Base-by-base conservation (phyloP, 1,140 invertebrate species). In the Conus betulinus region DNA sequence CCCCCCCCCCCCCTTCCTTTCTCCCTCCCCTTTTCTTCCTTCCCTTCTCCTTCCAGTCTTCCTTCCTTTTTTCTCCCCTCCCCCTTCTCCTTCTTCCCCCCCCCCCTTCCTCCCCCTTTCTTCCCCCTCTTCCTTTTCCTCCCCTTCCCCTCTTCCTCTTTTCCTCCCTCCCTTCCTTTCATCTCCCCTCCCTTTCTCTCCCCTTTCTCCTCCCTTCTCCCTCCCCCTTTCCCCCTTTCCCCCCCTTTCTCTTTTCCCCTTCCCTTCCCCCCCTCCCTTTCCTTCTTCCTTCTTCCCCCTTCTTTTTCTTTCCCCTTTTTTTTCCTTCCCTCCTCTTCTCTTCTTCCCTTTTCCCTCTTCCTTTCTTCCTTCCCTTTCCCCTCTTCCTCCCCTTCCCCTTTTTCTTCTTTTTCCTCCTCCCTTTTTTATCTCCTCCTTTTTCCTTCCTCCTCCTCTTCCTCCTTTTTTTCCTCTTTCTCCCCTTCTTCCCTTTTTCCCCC, bases 401-500 rank as follows among this genome's bases (percentile, higher is more conserved):
- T 51, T 11, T 84, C 23, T 13, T 51, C 10, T 23, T 76, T 23
- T 76, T 23, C 74, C 6, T 71, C 39, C 74, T 23, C n/a, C 78
- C n/a, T 10, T 82, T 39, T 82, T 39, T 55, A 8, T 17, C 20
- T 52, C 81, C 20, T 82, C n/a, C 81, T 53, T 82, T 82, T 53
- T 82, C 51, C 11, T 17, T 53, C 6, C 6, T 39, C 51, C 51
- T 17, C 25, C 51, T n/a, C 20, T 27, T n/a, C n/a, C n/a, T 79
- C n/a, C n/a, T 27, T 27, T 27, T n/a, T n/a, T n/a, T 79, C n/a
- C 78, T 79, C n/a, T n/a, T 79, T 51, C 78, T 79, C 78, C 78
- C n/a, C 78, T n/a, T 79, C 78, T n/a, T 79, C 78, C 78, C n/a
- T n/a, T n/a, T n/a, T n/a, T n/a, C n/a, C n/a, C n/a, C n/a, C n/a